Percentiles rank a stretch among this genome's conserved stretches.
Conservation (phyloP, 2,113 vertebrate genomes). For the Columbina picui region DNA sequence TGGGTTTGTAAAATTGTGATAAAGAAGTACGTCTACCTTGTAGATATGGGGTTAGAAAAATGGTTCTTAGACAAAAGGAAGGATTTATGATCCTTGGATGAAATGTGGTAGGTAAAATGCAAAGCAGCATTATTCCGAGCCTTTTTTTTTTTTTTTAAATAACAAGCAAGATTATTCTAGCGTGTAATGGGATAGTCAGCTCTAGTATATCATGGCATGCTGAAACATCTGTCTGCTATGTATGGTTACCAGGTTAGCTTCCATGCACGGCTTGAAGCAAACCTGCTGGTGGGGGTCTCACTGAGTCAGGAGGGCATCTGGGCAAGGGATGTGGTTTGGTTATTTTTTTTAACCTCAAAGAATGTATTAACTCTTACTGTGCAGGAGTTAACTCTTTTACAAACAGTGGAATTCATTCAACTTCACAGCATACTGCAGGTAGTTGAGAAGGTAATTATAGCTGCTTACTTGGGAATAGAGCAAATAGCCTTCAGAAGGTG, state of each 20-base stretch:
- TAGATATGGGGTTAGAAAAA: neutral
- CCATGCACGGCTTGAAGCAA: neutral
- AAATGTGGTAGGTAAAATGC: neutral
- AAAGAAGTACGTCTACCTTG: neutral
- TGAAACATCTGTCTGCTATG: neutral
- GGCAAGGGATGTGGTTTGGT: neutral
- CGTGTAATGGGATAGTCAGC: neutral
- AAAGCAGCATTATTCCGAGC: neutral
- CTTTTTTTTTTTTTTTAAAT: neutral
- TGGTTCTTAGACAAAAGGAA: neutral
- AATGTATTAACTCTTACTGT: neutral
- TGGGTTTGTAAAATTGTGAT: neutral
- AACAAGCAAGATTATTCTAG: neutral
- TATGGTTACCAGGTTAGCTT: neutral
- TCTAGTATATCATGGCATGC: neutral
- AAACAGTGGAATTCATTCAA: neutral
- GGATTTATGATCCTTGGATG: neutral
- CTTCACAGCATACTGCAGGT: neutral
- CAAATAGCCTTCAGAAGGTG: constrained; percentile 2
- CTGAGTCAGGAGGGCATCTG: neutral
- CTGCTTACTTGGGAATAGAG: neutral
- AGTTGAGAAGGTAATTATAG: constrained; percentile 24
- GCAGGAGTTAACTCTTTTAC: neutral
- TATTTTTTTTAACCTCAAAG: neutral
- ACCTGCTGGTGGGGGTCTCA: neutral